A percentile compares a stretch with the other conserved stretches of the same genome.
Evolutionary conservation across 2,888 invertebrate genomes (phyloP).

Genomic region (Magallana nippona): DNA sequence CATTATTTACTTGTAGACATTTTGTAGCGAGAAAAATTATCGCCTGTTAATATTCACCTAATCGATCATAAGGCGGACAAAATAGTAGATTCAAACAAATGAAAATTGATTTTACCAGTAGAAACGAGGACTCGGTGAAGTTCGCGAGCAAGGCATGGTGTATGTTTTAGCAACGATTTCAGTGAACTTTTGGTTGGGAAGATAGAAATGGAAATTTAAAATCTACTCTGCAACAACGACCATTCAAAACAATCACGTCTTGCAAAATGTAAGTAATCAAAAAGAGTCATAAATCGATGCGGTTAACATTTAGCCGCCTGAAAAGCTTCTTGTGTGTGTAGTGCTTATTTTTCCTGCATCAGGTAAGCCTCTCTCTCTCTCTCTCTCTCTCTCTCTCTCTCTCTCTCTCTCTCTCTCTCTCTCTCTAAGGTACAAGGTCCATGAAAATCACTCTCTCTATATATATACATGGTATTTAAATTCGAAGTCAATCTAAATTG

Average conservation of each 20-base stretch:
- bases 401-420: constrained; percentile 31
- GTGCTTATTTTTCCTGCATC: background rate
- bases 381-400: constrained; percentile 33
- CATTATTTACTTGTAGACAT: background rate
- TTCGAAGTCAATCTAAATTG: too few species aligned
- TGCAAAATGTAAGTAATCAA: background rate
- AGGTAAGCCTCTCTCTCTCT: constrained; percentile 6
- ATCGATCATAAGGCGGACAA: constrained; percentile 23
- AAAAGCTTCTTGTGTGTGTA: too few species aligned
- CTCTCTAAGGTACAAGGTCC: background rate
- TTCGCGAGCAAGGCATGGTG: background rate
- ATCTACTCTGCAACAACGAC: background rate
- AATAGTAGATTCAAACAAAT: constrained; percentile 28
- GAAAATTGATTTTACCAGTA: constrained; percentile 26
- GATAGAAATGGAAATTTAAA: background rate
- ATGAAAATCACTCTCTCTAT: background rate
- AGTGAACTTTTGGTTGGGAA: background rate
- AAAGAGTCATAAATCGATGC: too few species aligned
- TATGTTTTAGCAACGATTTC: background rate
- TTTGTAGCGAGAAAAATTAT: constrained; percentile 17
- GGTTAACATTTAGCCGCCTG: too few species aligned
- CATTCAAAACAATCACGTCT: background rate
- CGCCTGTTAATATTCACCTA: constrained; percentile 18
- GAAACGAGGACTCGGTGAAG: background rate
- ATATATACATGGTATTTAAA: background rate